Base-by-base conservation (phyloP, 2,888 invertebrate species). In the Synergus gifuensis region DNA sequence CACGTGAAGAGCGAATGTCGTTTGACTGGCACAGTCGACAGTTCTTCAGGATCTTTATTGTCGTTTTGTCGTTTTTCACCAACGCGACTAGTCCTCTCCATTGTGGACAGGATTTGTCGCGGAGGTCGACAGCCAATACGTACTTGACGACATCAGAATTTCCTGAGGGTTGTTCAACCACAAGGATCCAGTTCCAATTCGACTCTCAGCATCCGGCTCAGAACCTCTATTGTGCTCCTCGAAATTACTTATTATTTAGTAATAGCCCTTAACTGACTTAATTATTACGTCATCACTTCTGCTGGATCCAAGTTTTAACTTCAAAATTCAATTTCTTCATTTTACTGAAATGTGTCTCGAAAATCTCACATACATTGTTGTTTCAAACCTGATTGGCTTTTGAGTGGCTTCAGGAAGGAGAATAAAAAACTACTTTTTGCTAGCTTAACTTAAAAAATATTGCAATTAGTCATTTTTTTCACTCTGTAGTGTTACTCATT, bases 1-100 rank as follows among this genome's bases (percentile, higher is more conserved):
- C 89, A 85, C 83, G 79, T 79, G 84, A 82, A 81, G 83, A 83
- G 81, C 76, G 85, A 89, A 89, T 88, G 88, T 89, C 86, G 86
- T 84, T 88, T 88, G 88, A 89, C 88, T 86, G 60, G 60, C 12
- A 60, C 22, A 22, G 89, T 87, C 81, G 80, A 79, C 79, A 84
- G 79, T 82, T 84, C 82, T 84, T 83, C 77, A 82, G 79, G 76
- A 66, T 78, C 69, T 73, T 83, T 84, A 83, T 86, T 87, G 86
- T 86, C 84, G 82, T 83, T 77, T 44, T 78, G 64, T 58, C 76
- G 66, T 66, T 79, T 81, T 76, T 76, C 78, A 78, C 69, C 66
- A 44, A 60, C 12, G 76, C 60, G 79, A 79, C 81, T 80, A 79
- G 81, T 82, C 82, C 82, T 82, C 81, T 78, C 78, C 82, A 80